These are phyloP conservation scores for Chymomyza procnemis DNA, from an alignment of 2,888 invertebrate genomes.

Conservation along the genomic window DNA sequence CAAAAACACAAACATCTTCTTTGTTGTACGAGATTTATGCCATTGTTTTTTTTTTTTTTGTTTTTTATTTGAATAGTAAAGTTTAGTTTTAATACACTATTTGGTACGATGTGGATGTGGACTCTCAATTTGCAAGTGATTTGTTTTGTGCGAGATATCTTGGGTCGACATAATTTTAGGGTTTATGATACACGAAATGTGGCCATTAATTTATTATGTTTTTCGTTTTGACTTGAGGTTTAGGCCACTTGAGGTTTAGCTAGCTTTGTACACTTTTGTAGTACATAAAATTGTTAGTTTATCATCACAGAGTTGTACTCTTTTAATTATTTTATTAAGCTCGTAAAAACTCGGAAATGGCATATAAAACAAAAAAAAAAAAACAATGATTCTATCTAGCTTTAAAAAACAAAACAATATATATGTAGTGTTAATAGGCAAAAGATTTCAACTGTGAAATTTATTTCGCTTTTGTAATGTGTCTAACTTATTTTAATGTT, in stretches of 20 bases:
- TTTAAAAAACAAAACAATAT: too few relatives aligned
- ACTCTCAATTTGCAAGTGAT: not conserved
- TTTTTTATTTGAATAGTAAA: too few relatives aligned
- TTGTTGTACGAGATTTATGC: conserved; percentile 48
- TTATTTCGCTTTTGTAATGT: too few relatives aligned
- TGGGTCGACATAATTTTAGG: not conserved
- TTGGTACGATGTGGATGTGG: not conserved
- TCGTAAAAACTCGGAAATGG: not conserved
- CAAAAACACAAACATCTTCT: conserved; percentile 40
- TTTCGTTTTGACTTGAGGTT: not conserved
- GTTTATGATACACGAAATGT: not conserved
- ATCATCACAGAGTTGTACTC: not conserved
- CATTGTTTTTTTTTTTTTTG: conserved; percentile 44
- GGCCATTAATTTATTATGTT: not conserved
- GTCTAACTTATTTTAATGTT: too few relatives aligned
- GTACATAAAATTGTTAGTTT: not conserved
- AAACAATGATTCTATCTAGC: too few relatives aligned
- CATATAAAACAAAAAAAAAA: too few relatives aligned
- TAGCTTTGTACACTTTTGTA: not conserved
- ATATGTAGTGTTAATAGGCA: too few relatives aligned
- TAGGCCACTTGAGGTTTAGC: not conserved
- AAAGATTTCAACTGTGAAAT: too few relatives aligned
- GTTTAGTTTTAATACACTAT: conserved; percentile 6
- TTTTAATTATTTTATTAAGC: not conserved
- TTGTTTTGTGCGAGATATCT: not conserved